Evolutionary conservation across 1,140 invertebrate genomes (phyloP), one percentile per base, ranked within the genome.

Genomic region (Meloidogyne hapla): DNA sequence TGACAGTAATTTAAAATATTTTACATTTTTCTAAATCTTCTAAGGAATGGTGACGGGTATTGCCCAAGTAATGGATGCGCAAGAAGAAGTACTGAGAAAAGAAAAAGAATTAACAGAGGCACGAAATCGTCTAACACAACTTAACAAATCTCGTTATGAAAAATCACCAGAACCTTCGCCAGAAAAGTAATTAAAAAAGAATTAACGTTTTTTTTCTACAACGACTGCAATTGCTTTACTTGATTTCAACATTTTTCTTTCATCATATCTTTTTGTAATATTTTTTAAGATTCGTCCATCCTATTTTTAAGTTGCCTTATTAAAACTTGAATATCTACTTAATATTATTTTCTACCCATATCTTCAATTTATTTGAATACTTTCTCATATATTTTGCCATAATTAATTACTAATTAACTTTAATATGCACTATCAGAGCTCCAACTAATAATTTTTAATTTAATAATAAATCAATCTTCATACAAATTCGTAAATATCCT

Each of bases 101-200:
- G 95, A 98, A 87, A 91, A 92, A 75, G 93, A 99, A 89, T 88
- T 98, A 33, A 93, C 6, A 15, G 71, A 62, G 85, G 96, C 96
- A 0, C 90, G 94, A 70, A 92, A 92, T n/a, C 91, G 93, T 69
- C 88, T 98, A 26, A 94, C 88, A 15, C 85, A 84, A 23, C 85
- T 91, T 42, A 84, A 90, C 25, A 88, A 89, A 79, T 89, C 89
- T 13, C 87, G 88, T 48, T 90, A 90, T 77, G 87, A 86, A 61
- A 77, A 77, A 28, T 79, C 83, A 18, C 84, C 84, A 8, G 83
- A 85, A 21, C 83, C 79, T 4, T 48, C 42, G n/a, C 42, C 21
- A 73, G 42, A 73, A 61, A 61, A 73, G 56, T 61, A 63, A 63
- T 63, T n/a, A 73, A 25, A 48, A 15, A 40, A 10, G 4, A 25